These are phyloP conservation scores for Moxostoma hubbsi DNA, from an alignment of 2,797 vertebrate genomes.

Conservation along the genomic window DNA sequence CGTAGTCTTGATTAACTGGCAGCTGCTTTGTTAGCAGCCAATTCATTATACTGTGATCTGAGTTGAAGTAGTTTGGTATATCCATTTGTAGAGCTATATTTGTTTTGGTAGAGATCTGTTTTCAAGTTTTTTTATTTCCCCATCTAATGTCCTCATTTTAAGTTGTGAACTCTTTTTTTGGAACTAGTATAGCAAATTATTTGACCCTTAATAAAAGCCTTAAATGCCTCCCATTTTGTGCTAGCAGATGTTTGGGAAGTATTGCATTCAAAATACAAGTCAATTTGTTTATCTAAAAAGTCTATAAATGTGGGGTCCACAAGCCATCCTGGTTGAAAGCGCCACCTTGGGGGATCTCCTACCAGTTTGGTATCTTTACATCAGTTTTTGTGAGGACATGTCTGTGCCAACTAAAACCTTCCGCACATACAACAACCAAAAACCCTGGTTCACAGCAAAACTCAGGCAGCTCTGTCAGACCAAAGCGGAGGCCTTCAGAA, in stretches of 20 bases:
- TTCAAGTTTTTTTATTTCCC: conserved; percentile 9
- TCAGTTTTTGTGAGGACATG: conserved; percentile 27
- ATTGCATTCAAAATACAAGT: too few species aligned
- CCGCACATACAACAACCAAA: too few species aligned
- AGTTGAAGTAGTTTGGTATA: background rate
- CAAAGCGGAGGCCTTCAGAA: too few species aligned
- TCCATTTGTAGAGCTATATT: background rate
- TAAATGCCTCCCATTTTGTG: conserved; percentile 19
- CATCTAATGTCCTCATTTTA: conserved; percentile 2
- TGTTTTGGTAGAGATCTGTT: conserved; percentile 21
- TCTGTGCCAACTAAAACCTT: too few species aligned
- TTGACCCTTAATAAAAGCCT: conserved; percentile 19
- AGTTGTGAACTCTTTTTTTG: background rate
- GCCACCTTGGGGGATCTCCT: background rate
- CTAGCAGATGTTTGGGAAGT: conserved; percentile 25
- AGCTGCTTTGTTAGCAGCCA: too few species aligned
- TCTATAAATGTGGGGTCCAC: conserved; percentile 9
- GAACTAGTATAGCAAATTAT: conserved; percentile 35
- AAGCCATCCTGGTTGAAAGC: conserved; percentile 29
- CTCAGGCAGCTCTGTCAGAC: too few species aligned
- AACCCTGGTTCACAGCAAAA: too few species aligned
- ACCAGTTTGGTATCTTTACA: conserved; percentile 7
- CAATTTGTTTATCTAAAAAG: conserved; percentile 11
- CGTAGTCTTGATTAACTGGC: too few species aligned
- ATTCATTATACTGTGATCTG: too few species aligned